Base-by-base conservation (phyloP, 2,113 vertebrate species). In the Coreoperca whiteheadi region DNA sequence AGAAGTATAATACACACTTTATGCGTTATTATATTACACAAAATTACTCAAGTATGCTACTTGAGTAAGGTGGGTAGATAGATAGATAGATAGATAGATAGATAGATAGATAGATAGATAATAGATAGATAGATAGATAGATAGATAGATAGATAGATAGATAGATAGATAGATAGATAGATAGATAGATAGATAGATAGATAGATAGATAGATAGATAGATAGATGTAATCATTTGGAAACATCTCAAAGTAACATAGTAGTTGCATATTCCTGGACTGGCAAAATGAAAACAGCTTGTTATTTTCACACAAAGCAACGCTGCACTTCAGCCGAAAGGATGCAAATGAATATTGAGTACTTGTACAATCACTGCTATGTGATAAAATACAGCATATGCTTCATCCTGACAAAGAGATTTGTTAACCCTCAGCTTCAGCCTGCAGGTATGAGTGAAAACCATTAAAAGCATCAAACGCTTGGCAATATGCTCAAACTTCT, bases 401-500 rank as follows among this genome's bases (percentile, higher is more conserved):
- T 84, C 84, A 80, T 86, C 34, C 82, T 48, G 88, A 89, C 86
- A 86, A 74, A 83, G 73, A 84, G 77, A 83, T 83, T 79, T 86
- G 86, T 91, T 88, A 88, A 90, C 81, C 74, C 41, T 87, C 84
- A 81, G 85, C 78, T 78, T 48, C 81, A 51, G 90, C 88, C 87
- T 86, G 86, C 86, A 92, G 88, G 86, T 89, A 87, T 85, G 86
- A 93, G 91, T 84, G 83, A 90, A 85, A 88, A 89, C 88, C 64
- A 85, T 90, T 92, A 88, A 75, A 54, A 81, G 82, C 82, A 85
- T 92, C 88, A 91, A 91, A 89, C 72, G 68, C 84, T 87, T 87
- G 84, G 85, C 87, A 87, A 81, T 81, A 75, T 81, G 80, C 84
- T 90, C 69, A 79, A 88, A 88, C 86, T 77, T 92, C 84, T 83